A percentile compares a stretch with the other conserved stretches of the same genome.
These are phyloP conservation scores for Copidosoma floridanum DNA, from an alignment of 1,140 invertebrate species.

Conservation along the genomic window DNA sequence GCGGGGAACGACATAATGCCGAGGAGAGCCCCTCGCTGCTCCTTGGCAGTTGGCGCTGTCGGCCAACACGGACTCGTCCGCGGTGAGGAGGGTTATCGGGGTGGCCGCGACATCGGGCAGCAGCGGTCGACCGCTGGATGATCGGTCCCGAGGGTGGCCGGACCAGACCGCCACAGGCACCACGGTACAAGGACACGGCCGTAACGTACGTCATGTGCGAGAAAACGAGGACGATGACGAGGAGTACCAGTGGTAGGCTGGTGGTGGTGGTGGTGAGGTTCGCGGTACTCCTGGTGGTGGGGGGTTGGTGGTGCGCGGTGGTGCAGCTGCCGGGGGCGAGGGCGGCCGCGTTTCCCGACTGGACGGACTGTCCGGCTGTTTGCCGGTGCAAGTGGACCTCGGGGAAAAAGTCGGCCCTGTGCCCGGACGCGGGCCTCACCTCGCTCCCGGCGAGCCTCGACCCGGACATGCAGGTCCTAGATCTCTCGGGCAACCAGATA, in stretches of 20 bases:
- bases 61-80: too few relatives aligned
- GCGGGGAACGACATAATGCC: too few relatives aligned
- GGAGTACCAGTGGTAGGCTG: slow-evolving; percentile 5
- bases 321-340: slow-evolving; percentile 19
- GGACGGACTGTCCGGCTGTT: slow-evolving; percentile 77
- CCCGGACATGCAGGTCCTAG: slow-evolving; percentile 81
- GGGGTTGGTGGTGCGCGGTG: background rate
- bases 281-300: slow-evolving; percentile 41
- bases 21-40: too few relatives aligned
- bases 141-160: background rate
- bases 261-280: slow-evolving; percentile 44
- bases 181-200: background rate
- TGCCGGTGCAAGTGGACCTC: slow-evolving; percentile 88
- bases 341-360: slow-evolving; percentile 65
- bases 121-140: slow-evolving; percentile 20
- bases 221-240: background rate
- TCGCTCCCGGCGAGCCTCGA: slow-evolving; percentile 72
- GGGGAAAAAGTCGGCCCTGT: slow-evolving; percentile 83
- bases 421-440: slow-evolving; percentile 73
- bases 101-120: too few relatives aligned
- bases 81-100: too few relatives aligned
- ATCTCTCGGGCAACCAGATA: slow-evolving; percentile 78
- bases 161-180: slow-evolving; percentile 3
- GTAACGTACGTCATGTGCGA: background rate
- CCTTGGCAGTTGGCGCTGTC: too few relatives aligned